Evolutionary conservation across 2,113 vertebrate species (phyloP).

Genomic region (Oncorhynchus kisutch): DNA sequence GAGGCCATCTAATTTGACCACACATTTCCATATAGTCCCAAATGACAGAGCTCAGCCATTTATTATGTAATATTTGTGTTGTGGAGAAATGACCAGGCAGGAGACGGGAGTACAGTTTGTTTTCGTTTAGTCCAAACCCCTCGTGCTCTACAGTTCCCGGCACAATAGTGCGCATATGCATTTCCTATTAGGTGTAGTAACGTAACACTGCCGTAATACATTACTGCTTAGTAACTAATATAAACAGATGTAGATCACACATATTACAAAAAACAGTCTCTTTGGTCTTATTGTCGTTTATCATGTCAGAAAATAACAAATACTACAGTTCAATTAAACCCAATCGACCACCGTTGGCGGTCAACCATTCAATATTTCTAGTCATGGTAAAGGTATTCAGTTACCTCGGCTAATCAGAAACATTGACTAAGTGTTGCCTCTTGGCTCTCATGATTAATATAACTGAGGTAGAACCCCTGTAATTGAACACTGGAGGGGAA

Average conservation of each 20-base stretch:
- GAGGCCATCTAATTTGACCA: not conserved
- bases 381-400: conserved; percentile 1
- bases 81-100: no score
- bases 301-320: not conserved
- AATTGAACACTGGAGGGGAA: not conserved
- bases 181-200: no score
- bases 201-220: no score
- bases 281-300: not conserved
- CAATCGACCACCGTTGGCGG: not conserved
- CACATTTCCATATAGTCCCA: not conserved
- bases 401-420: not conserved
- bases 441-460: not conserved
- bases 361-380: not conserved
- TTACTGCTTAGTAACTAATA: no score
- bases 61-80: not conserved
- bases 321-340: not conserved
- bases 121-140: no score
- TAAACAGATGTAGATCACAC: no score
- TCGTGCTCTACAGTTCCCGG: no score
- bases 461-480: not conserved
- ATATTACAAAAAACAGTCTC: conserved; percentile 13
- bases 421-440: conserved; percentile 1
- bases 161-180: no score
- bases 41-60: not conserved
- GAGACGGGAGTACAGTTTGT: no score